These are phyloP conservation scores for Holacanthus passer DNA, from an alignment of 2,113 vertebrate genomes.

Conservation along the genomic window DNA sequence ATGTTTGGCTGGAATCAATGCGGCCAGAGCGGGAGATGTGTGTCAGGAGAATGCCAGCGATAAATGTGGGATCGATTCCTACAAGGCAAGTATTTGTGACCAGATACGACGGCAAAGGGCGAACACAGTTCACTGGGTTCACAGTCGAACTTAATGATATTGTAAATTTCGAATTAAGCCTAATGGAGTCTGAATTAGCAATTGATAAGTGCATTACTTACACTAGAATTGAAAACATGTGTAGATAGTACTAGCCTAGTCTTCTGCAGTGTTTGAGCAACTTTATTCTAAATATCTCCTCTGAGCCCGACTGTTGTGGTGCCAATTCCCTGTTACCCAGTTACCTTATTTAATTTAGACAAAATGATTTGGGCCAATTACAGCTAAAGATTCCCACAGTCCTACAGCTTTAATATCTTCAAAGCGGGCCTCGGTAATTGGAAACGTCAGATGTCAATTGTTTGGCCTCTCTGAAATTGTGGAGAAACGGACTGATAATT, in stretches of 20 bases:
- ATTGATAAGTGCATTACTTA: conserved; percentile 39
- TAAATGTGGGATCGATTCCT: conserved; percentile 85
- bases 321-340: conserved; percentile 55
- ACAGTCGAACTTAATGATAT: conserved; percentile 33
- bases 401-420: conserved; percentile 26
- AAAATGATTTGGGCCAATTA: conserved; percentile 40
- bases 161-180: conserved; percentile 35
- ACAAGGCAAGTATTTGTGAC: conserved; percentile 85
- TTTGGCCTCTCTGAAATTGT: conserved; percentile 38
- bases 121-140: conserved; percentile 47
- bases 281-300: conserved; percentile 23
- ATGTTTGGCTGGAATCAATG: conserved; percentile 89
- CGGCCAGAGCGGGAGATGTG: conserved; percentile 85
- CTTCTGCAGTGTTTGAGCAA: not conserved
- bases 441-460: conserved; percentile 36
- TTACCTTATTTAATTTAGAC: conserved; percentile 68
- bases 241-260: not conserved
- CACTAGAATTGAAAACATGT: conserved; percentile 37
- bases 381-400: conserved; percentile 45
- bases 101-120: conserved; percentile 30
- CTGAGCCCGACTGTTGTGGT: conserved; percentile 35
- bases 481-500: conserved; percentile 9
- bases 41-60: conserved; percentile 84
- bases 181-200: conserved; percentile 28
- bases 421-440: conserved; percentile 29